These are phyloP conservation scores for Ornithoptera priamus DNA, from an alignment of 2,888 invertebrate species.

Conservation along the genomic window DNA sequence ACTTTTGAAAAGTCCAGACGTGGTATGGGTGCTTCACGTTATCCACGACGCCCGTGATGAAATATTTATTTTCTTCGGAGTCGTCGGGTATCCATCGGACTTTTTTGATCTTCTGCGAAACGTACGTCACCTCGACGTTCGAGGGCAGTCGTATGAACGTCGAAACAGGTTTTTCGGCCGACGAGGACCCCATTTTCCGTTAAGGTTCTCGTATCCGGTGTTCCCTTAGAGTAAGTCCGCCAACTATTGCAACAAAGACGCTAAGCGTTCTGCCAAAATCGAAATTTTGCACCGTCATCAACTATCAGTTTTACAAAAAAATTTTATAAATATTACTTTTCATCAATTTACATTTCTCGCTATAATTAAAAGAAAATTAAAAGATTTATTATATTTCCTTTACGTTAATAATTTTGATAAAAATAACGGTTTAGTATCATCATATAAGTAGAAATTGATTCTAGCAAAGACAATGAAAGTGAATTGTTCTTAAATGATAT, in stretches of 20 bases:
- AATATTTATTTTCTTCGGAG: background rate
- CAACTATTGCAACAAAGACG: background rate
- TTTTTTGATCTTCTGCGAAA: background rate
- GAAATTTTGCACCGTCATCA: background rate
- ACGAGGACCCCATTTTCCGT: too few species aligned
- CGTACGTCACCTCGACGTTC: background rate
- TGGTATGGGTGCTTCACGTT: background rate
- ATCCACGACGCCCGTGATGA: background rate
- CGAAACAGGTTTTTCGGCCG: too few species aligned
- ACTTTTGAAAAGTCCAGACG: background rate
- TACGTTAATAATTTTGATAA: too few species aligned
- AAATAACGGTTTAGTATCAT: too few species aligned
- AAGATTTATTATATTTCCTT: too few species aligned
- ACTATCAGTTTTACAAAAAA: background rate
- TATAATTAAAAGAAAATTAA: too few species aligned
- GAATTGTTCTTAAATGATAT: too few species aligned
- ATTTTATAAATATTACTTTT: background rate
- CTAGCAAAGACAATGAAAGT: too few species aligned
- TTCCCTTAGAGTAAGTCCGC: background rate
- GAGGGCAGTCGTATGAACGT: background rate
- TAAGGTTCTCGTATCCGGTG: too few species aligned
- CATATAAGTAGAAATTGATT: too few species aligned
- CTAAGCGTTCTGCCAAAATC: background rate
- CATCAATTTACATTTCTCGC: too few species aligned
- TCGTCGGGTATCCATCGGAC: background rate